Evolutionary conservation across 2,888 invertebrate genomes (phyloP), one percentile per base, ranked within the genome.

Genomic region (Noctua janthina): DNA sequence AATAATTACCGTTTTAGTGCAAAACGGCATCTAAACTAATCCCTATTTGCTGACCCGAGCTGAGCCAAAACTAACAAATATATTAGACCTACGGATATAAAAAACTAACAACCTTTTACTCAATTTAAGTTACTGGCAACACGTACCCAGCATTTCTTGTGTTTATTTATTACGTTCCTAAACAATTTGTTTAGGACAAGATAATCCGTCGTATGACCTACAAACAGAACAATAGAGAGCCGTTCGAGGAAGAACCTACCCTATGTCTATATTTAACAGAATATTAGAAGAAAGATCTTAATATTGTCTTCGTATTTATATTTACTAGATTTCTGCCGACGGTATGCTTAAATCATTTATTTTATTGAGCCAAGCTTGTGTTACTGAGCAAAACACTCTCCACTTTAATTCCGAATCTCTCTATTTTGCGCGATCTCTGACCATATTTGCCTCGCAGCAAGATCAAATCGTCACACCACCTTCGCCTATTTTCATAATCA

Each of bases 231-330:
- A 73, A 70, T 15, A 29, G 8, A 64, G 20, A 43, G 11, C 7
- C 29, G n/a, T 70, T 56, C 46, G 23, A 51, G 20, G 29, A 17
- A 59, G 29, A 39, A 66, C 17, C 17, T 35, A 20, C n/a, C 49
- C 56, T 70, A 43, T 74, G 35, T 49, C 49, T 39, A 78, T 39
- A 68, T 82, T 76, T n/a, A 54, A 46, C 35, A 20, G 43, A 82
- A 71, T 71, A 64, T 69, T 46, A n/a, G 35, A 46, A 35, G 17
- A 10, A 75, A 43, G 56, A 46, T 66, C 11, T 64, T 49, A 64
- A 70, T 35, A 70, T 64, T 29, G 62, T 39, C 81, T 56, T n/a
- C 7, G 7, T 54, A 17, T n/a, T 56, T 56, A 49, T 17, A 79
- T 29, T 39, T 46, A 70, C 17, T n/a, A n/a, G 35, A 72, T 8